Evolutionary conservation across 23 tunicate genomes (phyloP).

Genomic region (Ascidia mentula): DNA sequence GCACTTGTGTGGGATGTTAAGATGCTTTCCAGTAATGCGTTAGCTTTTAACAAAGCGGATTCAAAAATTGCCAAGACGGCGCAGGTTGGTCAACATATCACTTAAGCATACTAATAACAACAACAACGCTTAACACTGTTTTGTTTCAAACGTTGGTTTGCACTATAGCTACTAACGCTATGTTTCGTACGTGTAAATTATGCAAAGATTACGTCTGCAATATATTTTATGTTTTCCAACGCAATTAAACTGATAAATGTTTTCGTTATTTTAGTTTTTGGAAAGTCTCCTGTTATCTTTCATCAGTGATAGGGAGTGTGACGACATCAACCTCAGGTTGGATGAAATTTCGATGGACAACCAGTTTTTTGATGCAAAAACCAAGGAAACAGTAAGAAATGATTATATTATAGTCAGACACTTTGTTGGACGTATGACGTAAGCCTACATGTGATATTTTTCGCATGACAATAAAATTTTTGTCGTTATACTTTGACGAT

Average conservation of each 20-base stretch:
- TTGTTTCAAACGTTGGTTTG: neutral
- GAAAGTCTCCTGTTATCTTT: neutral
- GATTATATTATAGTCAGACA: no score
- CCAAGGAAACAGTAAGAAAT: no score
- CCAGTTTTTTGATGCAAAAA: neutral
- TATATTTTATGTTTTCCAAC: no score
- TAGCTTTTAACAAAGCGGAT: conserved; percentile 40
- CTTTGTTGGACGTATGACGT: no score
- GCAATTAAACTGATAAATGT: no score
- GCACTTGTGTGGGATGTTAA: conserved; percentile 34
- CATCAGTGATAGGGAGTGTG: neutral
- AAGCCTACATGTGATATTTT: no score
- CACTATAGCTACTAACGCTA: neutral
- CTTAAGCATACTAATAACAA: neutral
- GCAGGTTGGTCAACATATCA: neutral
- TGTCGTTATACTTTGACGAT: no score
- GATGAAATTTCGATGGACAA: neutral
- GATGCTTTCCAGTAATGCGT: conserved; percentile 31
- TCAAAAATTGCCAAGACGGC: conserved; percentile 47
- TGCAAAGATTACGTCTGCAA: no score
- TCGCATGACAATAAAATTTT: no score
- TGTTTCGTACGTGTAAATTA: neutral
- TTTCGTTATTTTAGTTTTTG: neutral
- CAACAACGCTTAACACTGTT: neutral
- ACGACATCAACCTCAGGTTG: neutral